These are phyloP conservation scores for Habroteleia sp. DNA, from an alignment of 2,888 invertebrate genomes.

Conservation along the genomic window DNA sequence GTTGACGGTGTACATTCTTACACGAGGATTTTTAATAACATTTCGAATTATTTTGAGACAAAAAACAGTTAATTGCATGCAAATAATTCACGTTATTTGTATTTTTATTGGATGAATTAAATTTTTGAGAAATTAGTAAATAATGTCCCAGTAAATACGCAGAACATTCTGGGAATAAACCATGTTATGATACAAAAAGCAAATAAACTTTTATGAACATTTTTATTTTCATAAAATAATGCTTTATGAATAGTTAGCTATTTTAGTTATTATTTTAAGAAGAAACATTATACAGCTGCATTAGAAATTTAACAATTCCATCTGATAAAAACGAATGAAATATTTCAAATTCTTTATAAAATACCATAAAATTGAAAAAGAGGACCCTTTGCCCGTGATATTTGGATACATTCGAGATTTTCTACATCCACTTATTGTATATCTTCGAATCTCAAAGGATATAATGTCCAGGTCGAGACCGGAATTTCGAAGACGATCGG, in stretches of 20 bases:
- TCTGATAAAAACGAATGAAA: constrained; percentile 1
- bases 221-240: too few species aligned
- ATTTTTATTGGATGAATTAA: too few species aligned
- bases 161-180: too few species aligned
- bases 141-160: too few species aligned
- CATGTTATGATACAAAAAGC: too few species aligned
- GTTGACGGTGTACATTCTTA: constrained; percentile 35
- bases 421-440: constrained; percentile 45
- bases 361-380: constrained; percentile 21
- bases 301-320: constrained; percentile 2
- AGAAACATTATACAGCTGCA: constrained; percentile 6
- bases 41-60: constrained; percentile 19
- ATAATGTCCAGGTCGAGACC: constrained; percentile 42
- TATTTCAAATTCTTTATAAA: constrained; percentile 10
- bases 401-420: constrained; percentile 31
- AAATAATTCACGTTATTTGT: too few species aligned
- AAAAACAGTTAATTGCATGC: too few species aligned
- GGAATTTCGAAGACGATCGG: constrained; percentile 57
- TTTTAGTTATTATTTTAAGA: too few species aligned
- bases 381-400: constrained; percentile 18
- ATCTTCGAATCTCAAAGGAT: constrained; percentile 46
- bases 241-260: too few species aligned
- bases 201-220: too few species aligned
- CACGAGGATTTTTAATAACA: constrained; percentile 1
- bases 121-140: too few species aligned